These are phyloP conservation scores for Strix uralensis DNA, from an alignment of 2,113 vertebrate species.

Conservation along the genomic window DNA sequence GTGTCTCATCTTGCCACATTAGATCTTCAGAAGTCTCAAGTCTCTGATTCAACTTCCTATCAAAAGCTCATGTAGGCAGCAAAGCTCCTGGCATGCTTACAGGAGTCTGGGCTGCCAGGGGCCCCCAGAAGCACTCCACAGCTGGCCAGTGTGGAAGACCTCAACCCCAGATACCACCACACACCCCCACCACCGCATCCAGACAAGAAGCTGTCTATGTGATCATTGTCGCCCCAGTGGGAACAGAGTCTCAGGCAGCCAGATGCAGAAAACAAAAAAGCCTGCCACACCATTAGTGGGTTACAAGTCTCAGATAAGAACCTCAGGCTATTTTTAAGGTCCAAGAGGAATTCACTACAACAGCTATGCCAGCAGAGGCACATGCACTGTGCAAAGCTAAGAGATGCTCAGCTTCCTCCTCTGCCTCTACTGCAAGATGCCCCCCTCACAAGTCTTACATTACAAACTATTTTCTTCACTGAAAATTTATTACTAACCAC, in stretches of 20 bases:
- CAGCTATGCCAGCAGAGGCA: not conserved
- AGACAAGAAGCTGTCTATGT: no score
- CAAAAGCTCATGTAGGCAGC: not conserved
- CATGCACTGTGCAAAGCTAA: not conserved
- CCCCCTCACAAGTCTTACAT: not conserved
- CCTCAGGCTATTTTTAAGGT: not conserved
- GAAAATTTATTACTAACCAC: not conserved
- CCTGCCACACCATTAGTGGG: not conserved
- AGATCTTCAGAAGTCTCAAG: not conserved
- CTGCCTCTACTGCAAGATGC: not conserved
- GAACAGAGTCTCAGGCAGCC: not conserved
- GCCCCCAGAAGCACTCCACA: fast-evolving
- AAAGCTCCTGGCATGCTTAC: not conserved
- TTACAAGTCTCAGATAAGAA: not conserved
- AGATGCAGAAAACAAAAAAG: no score
- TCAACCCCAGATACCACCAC: not conserved
- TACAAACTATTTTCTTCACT: not conserved
- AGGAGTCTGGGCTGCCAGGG: not conserved
- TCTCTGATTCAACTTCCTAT: not conserved
- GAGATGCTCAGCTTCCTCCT: not conserved
- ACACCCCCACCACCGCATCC: not conserved
- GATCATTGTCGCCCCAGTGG: fast-evolving
- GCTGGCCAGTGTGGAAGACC: not conserved
- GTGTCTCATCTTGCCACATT: not conserved
- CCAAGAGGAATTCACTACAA: not conserved